Conservation (phyloP, 2,888 invertebrate species). For the Melieria picta region DNA sequence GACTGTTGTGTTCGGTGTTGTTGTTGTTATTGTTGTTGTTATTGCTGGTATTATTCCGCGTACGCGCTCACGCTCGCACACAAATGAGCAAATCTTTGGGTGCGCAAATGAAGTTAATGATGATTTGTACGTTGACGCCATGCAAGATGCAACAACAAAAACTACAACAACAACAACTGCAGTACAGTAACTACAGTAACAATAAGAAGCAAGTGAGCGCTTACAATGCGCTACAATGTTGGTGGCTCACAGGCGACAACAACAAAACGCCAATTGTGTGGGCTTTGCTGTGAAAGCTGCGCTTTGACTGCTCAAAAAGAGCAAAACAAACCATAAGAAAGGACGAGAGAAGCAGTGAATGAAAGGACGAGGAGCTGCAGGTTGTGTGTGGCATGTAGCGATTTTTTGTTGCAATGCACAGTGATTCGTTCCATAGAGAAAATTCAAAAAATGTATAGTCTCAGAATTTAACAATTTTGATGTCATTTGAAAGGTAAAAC, state of each 20-base stretch:
- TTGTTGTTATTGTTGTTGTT: constrained; percentile 5
- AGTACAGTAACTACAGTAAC: constrained; percentile 5
- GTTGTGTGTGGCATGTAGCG: too few relatives aligned
- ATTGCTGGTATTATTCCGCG: background rate
- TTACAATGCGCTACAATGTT: background rate
- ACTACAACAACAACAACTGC: constrained; percentile 9
- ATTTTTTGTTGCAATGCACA: too few relatives aligned
- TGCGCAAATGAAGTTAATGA: constrained; percentile 40
- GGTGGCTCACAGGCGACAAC: background rate
- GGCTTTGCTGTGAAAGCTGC: background rate
- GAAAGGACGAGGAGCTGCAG: too few relatives aligned
- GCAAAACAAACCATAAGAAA: too few relatives aligned
- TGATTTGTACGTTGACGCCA: constrained; percentile 34
- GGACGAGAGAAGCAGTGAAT: too few relatives aligned
- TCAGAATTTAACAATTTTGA: too few relatives aligned
- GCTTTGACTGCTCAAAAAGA: background rate
- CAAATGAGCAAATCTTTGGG: constrained; percentile 26
- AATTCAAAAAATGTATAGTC: too few relatives aligned
- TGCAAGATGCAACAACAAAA: constrained; percentile 21
- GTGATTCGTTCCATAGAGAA: too few relatives aligned
- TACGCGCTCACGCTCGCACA: constrained; percentile 6
- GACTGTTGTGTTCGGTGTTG: background rate
- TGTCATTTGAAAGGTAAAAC: too few relatives aligned
- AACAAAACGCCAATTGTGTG: background rate
- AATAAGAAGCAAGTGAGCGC: background rate